Evolutionary conservation across 1,140 invertebrate genomes (phyloP).

Genomic region (Rhopalosiphum padi): DNA sequence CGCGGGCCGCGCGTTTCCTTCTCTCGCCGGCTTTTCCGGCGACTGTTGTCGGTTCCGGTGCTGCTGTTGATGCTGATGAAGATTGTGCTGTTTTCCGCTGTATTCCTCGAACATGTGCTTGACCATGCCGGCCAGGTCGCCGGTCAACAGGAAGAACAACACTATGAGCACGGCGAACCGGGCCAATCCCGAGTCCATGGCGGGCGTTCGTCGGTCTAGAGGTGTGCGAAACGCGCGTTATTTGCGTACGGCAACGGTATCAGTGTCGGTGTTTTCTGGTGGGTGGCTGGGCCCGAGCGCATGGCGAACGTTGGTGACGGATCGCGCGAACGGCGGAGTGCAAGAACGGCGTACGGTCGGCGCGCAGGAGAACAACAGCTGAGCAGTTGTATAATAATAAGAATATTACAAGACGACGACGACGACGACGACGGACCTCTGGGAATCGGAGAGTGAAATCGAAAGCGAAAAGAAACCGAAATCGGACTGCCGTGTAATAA

Average conservation of each 20-base stretch:
- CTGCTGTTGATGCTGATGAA: not conserved
- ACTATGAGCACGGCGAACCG: constrained; percentile 57
- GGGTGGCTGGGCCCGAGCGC: too few relatives aligned
- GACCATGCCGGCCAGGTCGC: constrained; percentile 57
- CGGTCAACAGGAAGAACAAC: constrained; percentile 59
- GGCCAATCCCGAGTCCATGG: constrained; percentile 58
- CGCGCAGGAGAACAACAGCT: not conserved
- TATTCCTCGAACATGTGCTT: constrained; percentile 45
- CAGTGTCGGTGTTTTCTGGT: not conserved
- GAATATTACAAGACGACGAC: too few relatives aligned
- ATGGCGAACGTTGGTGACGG: not conserved
- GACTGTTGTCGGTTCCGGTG: not conserved
- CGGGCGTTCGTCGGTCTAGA: not conserved
- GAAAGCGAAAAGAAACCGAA: not conserved
- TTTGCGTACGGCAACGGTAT: not conserved
- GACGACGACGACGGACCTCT: not conserved
- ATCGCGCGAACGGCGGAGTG: not conserved
- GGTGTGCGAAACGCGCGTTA: too few relatives aligned
- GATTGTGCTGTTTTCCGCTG: not conserved
- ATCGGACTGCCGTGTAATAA: not conserved
- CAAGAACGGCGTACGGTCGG: too few relatives aligned
- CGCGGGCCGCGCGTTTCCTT: not conserved
- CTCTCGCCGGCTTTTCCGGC: not conserved
- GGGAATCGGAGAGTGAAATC: not conserved
- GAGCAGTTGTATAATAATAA: too few relatives aligned